These are phyloP conservation scores for Cryptophagus acutangulus DNA, from an alignment of 2,888 invertebrate species.

Conservation along the genomic window DNA sequence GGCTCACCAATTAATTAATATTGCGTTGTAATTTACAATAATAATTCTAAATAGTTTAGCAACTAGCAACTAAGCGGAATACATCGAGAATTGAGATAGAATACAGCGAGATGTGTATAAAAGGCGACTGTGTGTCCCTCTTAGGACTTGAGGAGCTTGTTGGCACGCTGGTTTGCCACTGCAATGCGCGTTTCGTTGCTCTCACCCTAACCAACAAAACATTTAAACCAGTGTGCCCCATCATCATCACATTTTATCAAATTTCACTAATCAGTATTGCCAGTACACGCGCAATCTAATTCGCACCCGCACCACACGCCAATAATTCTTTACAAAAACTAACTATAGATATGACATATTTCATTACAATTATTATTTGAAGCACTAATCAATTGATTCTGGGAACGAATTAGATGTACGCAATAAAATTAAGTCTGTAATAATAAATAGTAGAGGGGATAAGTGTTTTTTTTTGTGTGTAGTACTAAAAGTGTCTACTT, in stretches of 20 bases:
- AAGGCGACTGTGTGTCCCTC: slow-evolving; percentile 41
- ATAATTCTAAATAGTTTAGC: too few species aligned
- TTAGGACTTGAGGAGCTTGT: slow-evolving; percentile 85
- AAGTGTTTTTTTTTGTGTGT: slow-evolving; percentile 39
- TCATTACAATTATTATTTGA: background rate
- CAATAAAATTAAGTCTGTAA: slow-evolving; percentile 15
- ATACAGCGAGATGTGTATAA: slow-evolving; percentile 43
- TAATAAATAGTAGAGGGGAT: slow-evolving; percentile 3
- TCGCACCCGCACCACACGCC: slow-evolving; percentile 19
- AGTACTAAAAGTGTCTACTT: slow-evolving; percentile 65
- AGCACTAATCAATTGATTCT: slow-evolving; percentile 7
- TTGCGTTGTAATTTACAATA: too few species aligned
- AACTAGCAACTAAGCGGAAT: slow-evolving; percentile 33
- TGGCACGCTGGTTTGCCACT: slow-evolving; percentile 94
- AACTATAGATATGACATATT: too few species aligned
- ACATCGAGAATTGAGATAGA: slow-evolving; percentile 43
- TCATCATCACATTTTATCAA: slow-evolving; percentile 14
- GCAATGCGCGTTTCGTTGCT: slow-evolving; percentile 95
- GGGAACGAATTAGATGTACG: slow-evolving; percentile 30
- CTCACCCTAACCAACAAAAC: slow-evolving; percentile 62
- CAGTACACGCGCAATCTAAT: slow-evolving; percentile 15
- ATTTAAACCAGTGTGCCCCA: slow-evolving; percentile 40
- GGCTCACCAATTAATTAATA: too few species aligned
- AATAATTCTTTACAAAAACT: too few species aligned
- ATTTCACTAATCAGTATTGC: background rate